Percentiles rank a stretch among this genome's conserved stretches.
phyloP scores from a whole-genome alignment of 1,140 invertebrate genomes.

The Zaprionus ghesquierei region DNA sequence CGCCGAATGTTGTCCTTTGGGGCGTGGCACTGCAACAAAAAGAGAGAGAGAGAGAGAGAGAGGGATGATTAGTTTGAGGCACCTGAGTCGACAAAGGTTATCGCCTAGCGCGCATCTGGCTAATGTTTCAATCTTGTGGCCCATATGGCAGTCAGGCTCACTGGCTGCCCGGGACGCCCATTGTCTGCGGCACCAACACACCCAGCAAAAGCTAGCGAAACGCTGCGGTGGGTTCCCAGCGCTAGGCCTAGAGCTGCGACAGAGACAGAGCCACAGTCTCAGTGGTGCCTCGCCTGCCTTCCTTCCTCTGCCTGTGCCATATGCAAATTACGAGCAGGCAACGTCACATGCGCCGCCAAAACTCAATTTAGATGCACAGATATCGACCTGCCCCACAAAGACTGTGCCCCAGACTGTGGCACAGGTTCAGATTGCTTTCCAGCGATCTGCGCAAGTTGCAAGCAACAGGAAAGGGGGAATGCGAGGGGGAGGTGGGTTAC shows the following conservation, averaged over 20 bases:
- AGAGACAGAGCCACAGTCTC: neutral
- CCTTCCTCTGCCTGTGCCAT: too few relatives aligned
- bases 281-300: conserved; percentile 39
- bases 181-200: conserved; percentile 67
- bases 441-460: neutral
- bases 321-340: conserved; percentile 75
- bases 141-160: conserved; percentile 44
- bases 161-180: conserved; percentile 31
- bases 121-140: conserved; percentile 81
- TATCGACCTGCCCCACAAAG: conserved; percentile 56
- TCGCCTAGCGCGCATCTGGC: conserved; percentile 59
- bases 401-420: conserved; percentile 20
- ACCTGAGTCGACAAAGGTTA: conserved; percentile 47
- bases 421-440: conserved; percentile 49
- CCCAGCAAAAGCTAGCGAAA: conserved; percentile 37
- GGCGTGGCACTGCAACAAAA: conserved; percentile 85
- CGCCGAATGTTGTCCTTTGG: conserved; percentile 94
- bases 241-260: conserved; percentile 2
- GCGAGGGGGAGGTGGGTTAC: neutral
- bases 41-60: conserved; percentile 19
- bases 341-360: conserved; percentile 78
- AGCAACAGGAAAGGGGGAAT: neutral
- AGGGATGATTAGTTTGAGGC: conserved; percentile 19
- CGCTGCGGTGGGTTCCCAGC: conserved; percentile 72
- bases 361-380: conserved; percentile 78